phyloP scores from a whole-genome alignment of 2,888 invertebrate species.

The Silvanus unidentatus region DNA sequence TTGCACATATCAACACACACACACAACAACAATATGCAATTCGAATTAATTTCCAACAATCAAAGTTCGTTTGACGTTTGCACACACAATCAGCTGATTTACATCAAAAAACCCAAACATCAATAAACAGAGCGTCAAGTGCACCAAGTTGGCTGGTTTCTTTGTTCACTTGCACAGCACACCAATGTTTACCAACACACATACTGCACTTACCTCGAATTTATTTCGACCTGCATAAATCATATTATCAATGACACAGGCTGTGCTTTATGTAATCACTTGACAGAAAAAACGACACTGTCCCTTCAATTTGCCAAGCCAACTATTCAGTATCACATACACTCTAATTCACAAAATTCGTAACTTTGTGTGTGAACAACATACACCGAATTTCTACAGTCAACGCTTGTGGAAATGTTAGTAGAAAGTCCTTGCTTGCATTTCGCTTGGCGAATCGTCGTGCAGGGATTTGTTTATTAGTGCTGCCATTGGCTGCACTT shows the following conservation, averaged over 20 bases:
- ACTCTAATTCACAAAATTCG: background rate
- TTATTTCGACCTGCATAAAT: constrained; percentile 60
- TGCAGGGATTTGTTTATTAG: constrained; percentile 39
- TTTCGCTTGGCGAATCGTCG: constrained; percentile 28
- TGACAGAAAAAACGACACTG: too few relatives aligned
- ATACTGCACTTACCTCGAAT: constrained; percentile 56
- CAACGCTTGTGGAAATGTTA: constrained; percentile 23
- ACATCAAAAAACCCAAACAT: constrained; percentile 42
- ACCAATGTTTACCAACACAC: too few relatives aligned
- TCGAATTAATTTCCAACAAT: too few relatives aligned
- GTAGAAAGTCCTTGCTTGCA: constrained; percentile 37
- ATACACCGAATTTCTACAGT: background rate
- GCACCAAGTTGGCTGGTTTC: constrained; percentile 6
- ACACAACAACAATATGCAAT: too few relatives aligned
- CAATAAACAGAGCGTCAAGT: constrained; percentile 15
- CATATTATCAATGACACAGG: constrained; percentile 46
- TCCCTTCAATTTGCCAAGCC: too few relatives aligned
- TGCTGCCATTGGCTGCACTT: constrained; percentile 27
- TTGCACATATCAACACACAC: too few relatives aligned
- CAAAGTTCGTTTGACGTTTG: constrained; percentile 46
- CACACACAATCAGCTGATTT: constrained; percentile 53
- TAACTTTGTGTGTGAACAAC: background rate
- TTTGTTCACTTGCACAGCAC: too few relatives aligned
- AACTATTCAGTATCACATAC: too few relatives aligned
- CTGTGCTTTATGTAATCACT: background rate